Percentiles rank a stretch among this genome's conserved stretches.
Evolutionary conservation across 2,113 vertebrate genomes (phyloP).

Genomic region (Chaetodon auriga): DNA sequence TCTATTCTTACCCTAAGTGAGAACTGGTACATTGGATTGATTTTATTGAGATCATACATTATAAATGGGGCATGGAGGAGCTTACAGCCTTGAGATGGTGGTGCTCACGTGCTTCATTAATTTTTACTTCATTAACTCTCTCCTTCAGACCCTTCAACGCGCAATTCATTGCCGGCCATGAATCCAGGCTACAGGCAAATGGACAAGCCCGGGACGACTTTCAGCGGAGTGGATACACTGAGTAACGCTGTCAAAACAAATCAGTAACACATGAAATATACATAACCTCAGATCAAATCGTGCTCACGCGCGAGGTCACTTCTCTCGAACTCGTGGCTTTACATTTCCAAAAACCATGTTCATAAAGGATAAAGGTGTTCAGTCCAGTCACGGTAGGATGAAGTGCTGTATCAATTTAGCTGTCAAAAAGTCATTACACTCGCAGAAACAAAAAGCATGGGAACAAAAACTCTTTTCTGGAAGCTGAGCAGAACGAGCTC

Average conservation of each 20-base stretch:
- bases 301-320: slow-evolving; percentile 29
- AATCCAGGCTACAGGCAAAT: slow-evolving; percentile 60
- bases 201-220: slow-evolving; percentile 65
- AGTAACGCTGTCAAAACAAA: slow-evolving; percentile 76
- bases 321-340: slow-evolving; percentile 40
- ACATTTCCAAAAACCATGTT: slow-evolving; percentile 22
- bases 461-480: slow-evolving; percentile 32
- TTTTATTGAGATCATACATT: slow-evolving; percentile 90
- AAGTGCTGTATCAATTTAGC: slow-evolving; percentile 38
- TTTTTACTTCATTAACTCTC: slow-evolving; percentile 89
- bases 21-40: slow-evolving; percentile 88
- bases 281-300: slow-evolving; percentile 46
- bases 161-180: slow-evolving; percentile 77
- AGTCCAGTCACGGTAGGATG: slow-evolving; percentile 23
- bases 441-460: slow-evolving; percentile 18
- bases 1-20: slow-evolving; percentile 85
- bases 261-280: slow-evolving; percentile 68
- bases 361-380: slow-evolving; percentile 34
- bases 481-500: neutral
- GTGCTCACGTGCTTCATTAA: slow-evolving; percentile 86
- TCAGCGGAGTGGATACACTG: slow-evolving; percentile 63
- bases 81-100: slow-evolving; percentile 85
- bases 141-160: slow-evolving; percentile 84
- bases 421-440: slow-evolving; percentile 32
- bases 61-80: slow-evolving; percentile 87